These are phyloP conservation scores for Lepidocyrtoides sp. DNA, from an alignment of 2,888 invertebrate genomes.

Conservation along the genomic window DNA sequence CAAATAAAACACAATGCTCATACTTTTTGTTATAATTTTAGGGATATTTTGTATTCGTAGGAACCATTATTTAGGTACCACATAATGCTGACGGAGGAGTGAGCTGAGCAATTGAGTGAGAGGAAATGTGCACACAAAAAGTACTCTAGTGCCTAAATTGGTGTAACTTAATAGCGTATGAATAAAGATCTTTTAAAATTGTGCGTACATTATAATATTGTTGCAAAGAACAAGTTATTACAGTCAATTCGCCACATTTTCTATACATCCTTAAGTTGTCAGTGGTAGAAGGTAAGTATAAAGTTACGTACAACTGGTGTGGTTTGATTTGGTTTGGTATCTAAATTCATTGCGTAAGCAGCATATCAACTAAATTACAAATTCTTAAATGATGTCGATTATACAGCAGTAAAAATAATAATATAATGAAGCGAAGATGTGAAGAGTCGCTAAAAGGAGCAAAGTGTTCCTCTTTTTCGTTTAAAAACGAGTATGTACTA, in stretches of 20 bases:
- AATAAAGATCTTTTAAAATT: slow-evolving; percentile 6
- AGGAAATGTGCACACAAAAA: slow-evolving; percentile 11
- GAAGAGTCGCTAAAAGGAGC: not conserved
- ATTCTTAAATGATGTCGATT: slow-evolving; percentile 48
- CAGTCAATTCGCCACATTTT: not conserved
- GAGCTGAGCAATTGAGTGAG: not conserved
- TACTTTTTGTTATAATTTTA: not conserved
- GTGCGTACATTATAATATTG: not conserved
- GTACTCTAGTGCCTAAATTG: not conserved
- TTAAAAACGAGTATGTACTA: not conserved
- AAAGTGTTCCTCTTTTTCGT: slow-evolving; percentile 25
- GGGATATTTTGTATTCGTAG: not conserved
- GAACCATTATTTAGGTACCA: not conserved
- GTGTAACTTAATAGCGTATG: not conserved
- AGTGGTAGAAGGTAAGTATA: not conserved
- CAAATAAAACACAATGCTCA: not conserved
- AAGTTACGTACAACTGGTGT: slow-evolving; percentile 17
- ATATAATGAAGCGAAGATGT: slow-evolving; percentile 11
- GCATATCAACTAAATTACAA: slow-evolving; percentile 48
- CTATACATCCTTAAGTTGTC: slow-evolving; percentile 39
- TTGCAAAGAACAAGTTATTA: slow-evolving; percentile 41
- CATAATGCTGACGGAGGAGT: not conserved
- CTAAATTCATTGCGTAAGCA: slow-evolving; percentile 53
- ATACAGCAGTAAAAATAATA: slow-evolving; percentile 24
- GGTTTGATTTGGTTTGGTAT: slow-evolving; percentile 23